Evolutionary conservation across 2,113 vertebrate species (phyloP).

Genomic region (Cavia porcellus): DNA sequence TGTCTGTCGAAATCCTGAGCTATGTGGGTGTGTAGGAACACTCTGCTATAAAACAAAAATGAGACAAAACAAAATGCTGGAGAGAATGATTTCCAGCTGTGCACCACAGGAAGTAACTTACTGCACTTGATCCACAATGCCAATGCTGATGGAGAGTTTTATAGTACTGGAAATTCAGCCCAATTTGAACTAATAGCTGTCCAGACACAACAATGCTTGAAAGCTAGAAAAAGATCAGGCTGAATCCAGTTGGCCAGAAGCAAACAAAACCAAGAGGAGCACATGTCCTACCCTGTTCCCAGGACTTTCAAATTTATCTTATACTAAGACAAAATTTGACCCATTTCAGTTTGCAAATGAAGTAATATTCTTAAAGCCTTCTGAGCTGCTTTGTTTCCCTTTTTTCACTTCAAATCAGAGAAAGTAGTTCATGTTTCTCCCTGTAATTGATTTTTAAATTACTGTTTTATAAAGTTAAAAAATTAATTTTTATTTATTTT

Average conservation of each 20-base stretch:
- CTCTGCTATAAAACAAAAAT: conserved; percentile 83
- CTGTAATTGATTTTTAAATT: conserved; percentile 34
- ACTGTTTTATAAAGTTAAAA: conserved; percentile 22
- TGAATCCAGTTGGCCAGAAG: conserved; percentile 68
- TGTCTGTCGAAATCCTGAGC: conserved; percentile 79
- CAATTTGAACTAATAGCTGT: conserved; percentile 85
- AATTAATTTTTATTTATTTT: not conserved
- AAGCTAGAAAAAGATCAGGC: conserved; percentile 60
- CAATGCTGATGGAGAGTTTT: conserved; percentile 84
- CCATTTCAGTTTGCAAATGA: conserved; percentile 59
- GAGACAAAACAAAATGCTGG: conserved; percentile 87
- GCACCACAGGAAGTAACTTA: conserved; percentile 84
- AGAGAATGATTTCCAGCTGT: conserved; percentile 88
- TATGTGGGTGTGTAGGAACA: conserved; percentile 84
- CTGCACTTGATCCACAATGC: conserved; percentile 81
- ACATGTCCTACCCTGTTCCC: conserved; percentile 41
- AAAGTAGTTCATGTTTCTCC: conserved; percentile 33
- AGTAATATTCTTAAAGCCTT: not conserved
- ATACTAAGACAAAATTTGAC: not conserved
- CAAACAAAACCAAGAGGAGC: conserved; percentile 69
- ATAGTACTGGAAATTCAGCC: conserved; percentile 84
- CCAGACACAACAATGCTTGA: conserved; percentile 81
- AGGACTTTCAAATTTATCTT: conserved; percentile 33
- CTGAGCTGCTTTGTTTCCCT: not conserved
- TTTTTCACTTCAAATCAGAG: not conserved